Conservation (phyloP, 2,113 vertebrate genomes). For the Psittacula cyanocephala region DNA sequence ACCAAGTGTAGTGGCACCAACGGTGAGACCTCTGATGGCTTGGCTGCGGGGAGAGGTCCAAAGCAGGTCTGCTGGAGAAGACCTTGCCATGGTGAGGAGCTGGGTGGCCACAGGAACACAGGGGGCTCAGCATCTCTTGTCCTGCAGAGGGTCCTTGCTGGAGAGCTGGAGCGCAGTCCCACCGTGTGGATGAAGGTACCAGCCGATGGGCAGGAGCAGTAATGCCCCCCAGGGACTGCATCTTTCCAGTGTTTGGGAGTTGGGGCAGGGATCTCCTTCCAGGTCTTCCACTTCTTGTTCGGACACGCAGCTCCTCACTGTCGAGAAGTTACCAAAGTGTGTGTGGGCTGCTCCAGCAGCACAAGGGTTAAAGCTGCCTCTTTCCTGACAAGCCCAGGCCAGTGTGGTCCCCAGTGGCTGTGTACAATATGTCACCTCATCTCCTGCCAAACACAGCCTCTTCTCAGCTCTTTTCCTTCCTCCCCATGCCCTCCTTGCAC, state of each 20-base stretch:
- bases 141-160: not conserved
- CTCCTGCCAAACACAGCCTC: slow-evolving; percentile 72
- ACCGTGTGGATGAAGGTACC: rapidly evolving
- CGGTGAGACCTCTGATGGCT: not conserved
- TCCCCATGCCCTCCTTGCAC: not conserved
- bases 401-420: slow-evolving; percentile 67
- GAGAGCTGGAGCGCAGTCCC: not conserved
- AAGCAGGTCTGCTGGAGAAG: not conserved
- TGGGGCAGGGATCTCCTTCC: not conserved
- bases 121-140: not conserved
- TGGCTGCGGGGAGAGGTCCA: not conserved
- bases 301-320: not conserved
- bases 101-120: not conserved
- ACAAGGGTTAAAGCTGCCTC: slow-evolving; percentile 67
- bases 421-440: slow-evolving; percentile 71
- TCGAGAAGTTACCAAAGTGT: not conserved
- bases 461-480: not conserved
- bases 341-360: not conserved
- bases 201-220: not conserved
- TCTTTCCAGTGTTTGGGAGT: rapidly evolving
- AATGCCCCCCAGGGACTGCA: no score
- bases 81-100: not conserved
- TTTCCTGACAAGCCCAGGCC: slow-evolving; percentile 62
- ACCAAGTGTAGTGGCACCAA: not conserved
- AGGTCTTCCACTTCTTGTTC: no score